Evolutionary conservation across 2,888 invertebrate species (phyloP).

Genomic region (Trisateles emortualis): DNA sequence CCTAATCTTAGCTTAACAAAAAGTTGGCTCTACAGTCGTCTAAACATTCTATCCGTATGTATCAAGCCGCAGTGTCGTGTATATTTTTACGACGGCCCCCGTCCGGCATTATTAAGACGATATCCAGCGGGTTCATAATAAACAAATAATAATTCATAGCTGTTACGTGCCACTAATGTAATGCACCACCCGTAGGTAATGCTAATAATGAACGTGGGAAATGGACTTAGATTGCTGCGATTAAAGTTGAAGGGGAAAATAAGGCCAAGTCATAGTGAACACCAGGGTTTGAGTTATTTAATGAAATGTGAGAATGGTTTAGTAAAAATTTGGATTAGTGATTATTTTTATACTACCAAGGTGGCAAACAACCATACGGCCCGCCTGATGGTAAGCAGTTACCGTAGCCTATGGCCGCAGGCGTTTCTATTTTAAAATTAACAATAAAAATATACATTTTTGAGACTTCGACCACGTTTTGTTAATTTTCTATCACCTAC

Average conservation of each 20-base stretch:
- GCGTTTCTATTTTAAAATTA: too few relatives aligned
- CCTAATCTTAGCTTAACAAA: neutral
- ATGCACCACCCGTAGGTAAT: neutral
- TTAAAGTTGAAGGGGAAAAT: neutral
- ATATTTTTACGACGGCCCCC: conserved; percentile 41
- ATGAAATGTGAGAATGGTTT: neutral
- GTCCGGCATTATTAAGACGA: conserved; percentile 42
- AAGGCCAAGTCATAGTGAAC: neutral
- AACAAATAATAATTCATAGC: conserved; percentile 49
- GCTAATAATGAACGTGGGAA: conserved; percentile 1
- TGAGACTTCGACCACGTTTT: too few relatives aligned
- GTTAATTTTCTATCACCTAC: too few relatives aligned
- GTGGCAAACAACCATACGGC: too few relatives aligned
- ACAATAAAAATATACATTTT: too few relatives aligned
- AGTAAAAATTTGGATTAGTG: too few relatives aligned
- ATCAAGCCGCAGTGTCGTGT: conserved; percentile 17
- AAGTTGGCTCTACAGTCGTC: neutral
- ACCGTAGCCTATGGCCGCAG: too few relatives aligned
- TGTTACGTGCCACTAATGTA: conserved; percentile 25
- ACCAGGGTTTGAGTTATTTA: neutral
- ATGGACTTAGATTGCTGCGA: neutral
- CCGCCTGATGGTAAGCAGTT: too few relatives aligned
- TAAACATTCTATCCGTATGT: conserved; percentile 5
- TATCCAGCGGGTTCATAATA: conserved; percentile 46
- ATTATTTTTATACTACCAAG: too few relatives aligned